Evolutionary conservation across 2,113 vertebrate genomes (phyloP), one percentile per base, ranked within the genome.

Genomic region (Loxodonta africana): DNA sequence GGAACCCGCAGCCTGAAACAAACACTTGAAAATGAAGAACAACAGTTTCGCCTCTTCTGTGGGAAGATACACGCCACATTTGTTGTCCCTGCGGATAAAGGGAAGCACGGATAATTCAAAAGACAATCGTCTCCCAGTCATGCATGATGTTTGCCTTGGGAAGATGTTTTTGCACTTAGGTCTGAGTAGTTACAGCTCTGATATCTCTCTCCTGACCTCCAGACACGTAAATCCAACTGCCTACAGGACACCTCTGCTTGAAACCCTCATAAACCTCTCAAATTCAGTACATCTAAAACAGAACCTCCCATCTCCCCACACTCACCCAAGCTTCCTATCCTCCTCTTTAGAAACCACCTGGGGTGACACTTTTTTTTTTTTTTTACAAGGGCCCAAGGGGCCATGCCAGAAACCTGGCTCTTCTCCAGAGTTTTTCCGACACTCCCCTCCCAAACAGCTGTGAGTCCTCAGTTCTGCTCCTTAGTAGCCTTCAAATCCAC

Each of bases 131-230:
- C 86, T 87, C 78, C 30, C 91, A 93, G 86, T 81, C 63, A 44
- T 69, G 69, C 28, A 44, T 1, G 0, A 44, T 1, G 0, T 78
- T 91, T 91, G 53, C 67, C 63, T 83, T 88, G 33, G 14, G 77
- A 84, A 90, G 80, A 37, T 77, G 86, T 26, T 87, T 88, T 91
- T 96, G 41, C 76, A 25, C 78, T 62, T 41, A 48, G 6, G 17
- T 46, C 0, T 69, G 85, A 78, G 28, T 80, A 69, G 71, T 88
- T 78, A n/a, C 46, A 90, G 26, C 51, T 60, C 78, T 17, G 23
- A 28, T 91, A 26, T 74, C 53, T 93, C 51, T 95, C n/a, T 84
- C 62, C 86, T 83, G 60, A 76, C 51, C 33, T 95, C 67, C 86
- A 37, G 62, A 46, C 30, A 44, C 18, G 17, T 15, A 69, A 86